Evolutionary conservation across 2,797 vertebrate genomes (phyloP), one percentile per base, ranked within the genome.

Genomic region (Emydoidea blandingii): DNA sequence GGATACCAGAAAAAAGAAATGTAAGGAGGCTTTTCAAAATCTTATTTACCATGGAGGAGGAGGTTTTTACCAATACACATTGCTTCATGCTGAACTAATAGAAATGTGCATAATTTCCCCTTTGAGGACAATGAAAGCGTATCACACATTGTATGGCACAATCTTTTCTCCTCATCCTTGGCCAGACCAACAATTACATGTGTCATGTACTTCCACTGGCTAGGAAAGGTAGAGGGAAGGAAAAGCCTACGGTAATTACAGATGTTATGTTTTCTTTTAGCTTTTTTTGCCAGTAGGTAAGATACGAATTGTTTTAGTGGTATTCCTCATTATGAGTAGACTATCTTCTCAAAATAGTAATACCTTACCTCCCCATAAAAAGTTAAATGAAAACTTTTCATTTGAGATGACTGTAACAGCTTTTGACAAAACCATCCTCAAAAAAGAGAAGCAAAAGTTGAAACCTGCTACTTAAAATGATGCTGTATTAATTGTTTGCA

Each of bases 311-410:
- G 29, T 44, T 94, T 84, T 3, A 83, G 85, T 87, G 95, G 84
- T 93, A 93, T 92, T 96, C 91, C 85, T 96, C 52, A 92, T 96
- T 91, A 94, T 96, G 92, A 81, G 91, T 81, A 92, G 93, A 91
- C 31, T 49, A 83, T 68, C 34, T 91, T 90, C 83, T 94, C 76
- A 56, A 86, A 93, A 79, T 23, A 92, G 79, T 37, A 89, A 91
- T 88, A 79, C 86, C 87, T 53, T 94, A 85, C 44, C 10, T 87
- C 92, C 44, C 87, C 94, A 85, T 87, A 91, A 96, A 96, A 95
- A 95, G 50, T 79, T 90, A 96, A 96, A 47, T 86, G 83, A 91
- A 92, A 96, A 89, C 21, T 86, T 92, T 21, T 90, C 74, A 91
- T 89, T 65, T 91, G 8, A 57, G 79, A 52, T 90, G 88, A 86